These are phyloP conservation scores for Stictonetta naevosa DNA, from an alignment of 2,113 vertebrate genomes.

Conservation along the genomic window DNA sequence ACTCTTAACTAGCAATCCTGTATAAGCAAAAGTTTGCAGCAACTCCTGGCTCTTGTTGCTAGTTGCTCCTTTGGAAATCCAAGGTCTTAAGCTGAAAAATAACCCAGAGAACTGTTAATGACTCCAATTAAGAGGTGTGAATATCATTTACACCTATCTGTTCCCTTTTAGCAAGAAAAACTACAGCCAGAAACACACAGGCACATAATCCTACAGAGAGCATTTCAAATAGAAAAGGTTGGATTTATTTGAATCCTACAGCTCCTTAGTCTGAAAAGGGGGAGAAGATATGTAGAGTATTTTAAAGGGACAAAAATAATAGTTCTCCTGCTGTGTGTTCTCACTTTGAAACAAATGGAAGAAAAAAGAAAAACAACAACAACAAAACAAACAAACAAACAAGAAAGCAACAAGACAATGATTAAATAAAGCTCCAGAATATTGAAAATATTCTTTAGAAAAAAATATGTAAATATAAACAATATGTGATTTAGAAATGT, in stretches of 20 bases:
- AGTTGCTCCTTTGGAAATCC: slow-evolving; percentile 6
- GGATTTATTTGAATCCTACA: slow-evolving; percentile 41
- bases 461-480: slow-evolving; percentile 68
- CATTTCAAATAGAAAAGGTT: slow-evolving; percentile 59
- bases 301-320: slow-evolving; percentile 64
- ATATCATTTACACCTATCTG: slow-evolving; percentile 68
- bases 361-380: too few species aligned
- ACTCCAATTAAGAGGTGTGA: slow-evolving; percentile 61
- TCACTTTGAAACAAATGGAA: slow-evolving; percentile 66
- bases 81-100: slow-evolving; percentile 16
- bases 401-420: slow-evolving; percentile 27
- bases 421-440: slow-evolving; percentile 56
- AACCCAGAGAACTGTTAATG: slow-evolving; percentile 69
- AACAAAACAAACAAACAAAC: too few species aligned
- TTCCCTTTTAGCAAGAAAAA: slow-evolving; percentile 55
- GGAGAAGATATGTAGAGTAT: not conserved
- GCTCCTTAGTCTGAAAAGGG: not conserved
- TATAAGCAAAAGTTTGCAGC: not conserved
- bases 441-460: slow-evolving; percentile 54
- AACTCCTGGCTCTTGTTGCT: slow-evolving; percentile 3
- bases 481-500: slow-evolving; percentile 56
- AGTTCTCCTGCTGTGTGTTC: slow-evolving; percentile 56
- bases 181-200: slow-evolving; percentile 46
- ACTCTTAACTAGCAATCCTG: not conserved
- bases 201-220: slow-evolving; percentile 28